Base-by-base conservation (phyloP, 2,888 invertebrate genomes). In the Andricus curvator region DNA sequence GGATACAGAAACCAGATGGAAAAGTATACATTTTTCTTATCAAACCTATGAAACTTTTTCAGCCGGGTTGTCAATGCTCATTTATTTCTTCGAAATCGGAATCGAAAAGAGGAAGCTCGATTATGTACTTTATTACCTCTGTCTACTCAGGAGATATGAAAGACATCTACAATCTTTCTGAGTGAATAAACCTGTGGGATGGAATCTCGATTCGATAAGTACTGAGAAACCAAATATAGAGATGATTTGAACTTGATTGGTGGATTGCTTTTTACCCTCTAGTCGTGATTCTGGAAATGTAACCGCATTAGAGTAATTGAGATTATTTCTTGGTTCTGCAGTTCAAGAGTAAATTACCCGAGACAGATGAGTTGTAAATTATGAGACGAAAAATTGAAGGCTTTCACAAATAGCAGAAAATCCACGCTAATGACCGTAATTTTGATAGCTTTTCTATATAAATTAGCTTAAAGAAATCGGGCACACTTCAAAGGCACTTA, bases 181-280 rank as follows among this genome's bases (percentile, higher is more conserved):
- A 48, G 48, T 25, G 44, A 70, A 70, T 70, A 48, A 25, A 70
- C 13, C n/a, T 70, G 17, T 48, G 22, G 29, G 25, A 48, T 70
- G 48, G 48, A 48, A 70, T 70, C 25, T 66, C 20, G n/a, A 37
- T 66, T 66, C 9, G 37, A 66, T 37, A 29, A 66, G 41, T 22
- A n/a, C 67, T 41, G 25, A 22, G 68, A 70, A 29, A 17, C 44
- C 68, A 70, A 70, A 70, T 29, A 48, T 29, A 70, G 68, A 70
- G 17, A 25, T 29, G 68, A 70, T 70, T 70, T 9, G 48, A 70
- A 48, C 48, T 22, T 70, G 68, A 70, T 68, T 68, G 22, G 68
- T 22, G 41, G 33, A 25, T 66, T 37, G 41, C 17, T 68, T 22
- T 48, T 68, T 48, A 44, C 25, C 25, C 9, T 37, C 37, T n/a